Base-by-base conservation (phyloP, 2,888 invertebrate genomes). In the Drosophila lacicola region DNA sequence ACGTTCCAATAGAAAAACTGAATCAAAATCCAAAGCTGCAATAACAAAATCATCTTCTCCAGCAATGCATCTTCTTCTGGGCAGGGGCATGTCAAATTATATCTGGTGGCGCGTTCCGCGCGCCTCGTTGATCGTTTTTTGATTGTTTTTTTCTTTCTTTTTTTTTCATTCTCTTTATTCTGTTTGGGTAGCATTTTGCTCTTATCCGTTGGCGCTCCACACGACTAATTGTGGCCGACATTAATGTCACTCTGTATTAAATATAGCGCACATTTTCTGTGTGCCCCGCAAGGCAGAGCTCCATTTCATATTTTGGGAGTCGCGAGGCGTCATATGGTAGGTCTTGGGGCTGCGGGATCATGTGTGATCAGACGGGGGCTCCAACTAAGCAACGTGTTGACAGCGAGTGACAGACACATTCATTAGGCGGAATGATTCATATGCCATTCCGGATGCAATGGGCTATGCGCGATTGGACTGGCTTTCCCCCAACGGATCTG, bases 331-430 rank as follows among this genome's bases (percentile, higher is more conserved):
- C 70, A 63, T 58, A 41, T 69, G 33, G 17, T 17, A 17, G 17
- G 17, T 17, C 25, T 29, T 51, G 57, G 21, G 51, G 45, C 33
- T 63, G 44, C 47, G 39, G 25, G 67, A 58, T 70, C 56, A 61
- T 37, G 45, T 37, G 45, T 33, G 55, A 46, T 64, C 47, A 42
- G 62, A 70, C 17, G 65, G 78, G 66, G 66, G 64, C 46, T 60
- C 51, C 55, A 42, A 54, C 78, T 67, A 70, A 70, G 88, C 76
- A 82, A 79, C 85, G 78, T 85, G 90, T 88, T 89, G 89, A 89
- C 89, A 89, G 87, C 77, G 60, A 76, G 79, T 85, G 89, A 89
- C 89, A 85, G 89, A 88, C 88, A 87, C 77, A 78, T 89, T 90
- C 88, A 89, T 89, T 89, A 88, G 85, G 50, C 85, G 13, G 66